Conservation (phyloP, 2,113 vertebrate genomes). For the Ochotona princeps region DNA sequence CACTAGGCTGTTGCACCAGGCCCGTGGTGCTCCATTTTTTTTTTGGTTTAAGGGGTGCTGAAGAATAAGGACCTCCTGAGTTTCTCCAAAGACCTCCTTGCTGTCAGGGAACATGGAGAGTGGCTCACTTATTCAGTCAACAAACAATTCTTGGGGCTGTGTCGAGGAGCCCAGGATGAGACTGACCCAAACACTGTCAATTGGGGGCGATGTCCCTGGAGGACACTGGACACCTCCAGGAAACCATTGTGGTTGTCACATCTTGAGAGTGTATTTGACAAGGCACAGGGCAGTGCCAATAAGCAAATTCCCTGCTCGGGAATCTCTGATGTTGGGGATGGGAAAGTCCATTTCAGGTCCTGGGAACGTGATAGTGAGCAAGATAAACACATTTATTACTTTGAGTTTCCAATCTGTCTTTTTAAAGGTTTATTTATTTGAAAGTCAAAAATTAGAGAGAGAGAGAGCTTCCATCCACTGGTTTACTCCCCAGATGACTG, state of each 20-base stretch:
- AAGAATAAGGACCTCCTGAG: background rate
- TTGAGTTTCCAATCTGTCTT: too few species aligned
- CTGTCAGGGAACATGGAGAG: background rate
- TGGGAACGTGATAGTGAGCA: rapidly evolving
- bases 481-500: too few species aligned
- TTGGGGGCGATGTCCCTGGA: rapidly evolving
- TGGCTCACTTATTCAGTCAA: background rate
- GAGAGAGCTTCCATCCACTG: too few species aligned
- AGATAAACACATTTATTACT: background rate
- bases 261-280: background rate
- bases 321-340: too few species aligned
- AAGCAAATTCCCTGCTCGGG: too few species aligned
- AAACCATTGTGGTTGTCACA: background rate
- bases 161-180: background rate
- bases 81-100: background rate
- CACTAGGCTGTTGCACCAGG: too few species aligned
- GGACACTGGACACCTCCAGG: background rate
- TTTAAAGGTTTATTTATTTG: too few species aligned
- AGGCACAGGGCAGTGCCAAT: too few species aligned
- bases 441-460: too few species aligned
- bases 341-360: background rate
- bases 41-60: constrained; percentile 65
- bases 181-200: background rate
- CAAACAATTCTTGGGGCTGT: background rate
- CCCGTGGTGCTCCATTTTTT: background rate